Conservation (phyloP, 2,888 invertebrate genomes). For the Fabriciana adippe region DNA sequence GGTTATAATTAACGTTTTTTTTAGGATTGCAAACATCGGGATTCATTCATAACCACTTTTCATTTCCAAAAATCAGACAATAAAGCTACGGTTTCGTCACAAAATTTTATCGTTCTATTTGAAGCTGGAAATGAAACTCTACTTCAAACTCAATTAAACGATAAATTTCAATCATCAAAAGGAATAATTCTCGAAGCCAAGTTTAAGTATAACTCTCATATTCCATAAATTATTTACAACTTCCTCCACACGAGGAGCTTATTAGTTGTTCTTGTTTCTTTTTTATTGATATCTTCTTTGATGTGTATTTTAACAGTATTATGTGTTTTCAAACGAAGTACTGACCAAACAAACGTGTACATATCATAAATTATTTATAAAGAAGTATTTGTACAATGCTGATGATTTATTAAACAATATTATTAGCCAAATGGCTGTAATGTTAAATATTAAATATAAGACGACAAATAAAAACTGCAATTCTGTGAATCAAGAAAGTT, state of each 20-base stretch:
- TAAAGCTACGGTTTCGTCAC: neutral
- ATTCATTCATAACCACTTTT: no score
- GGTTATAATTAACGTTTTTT: no score
- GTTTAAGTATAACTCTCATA: constrained; percentile 22
- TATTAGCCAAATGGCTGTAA: no score
- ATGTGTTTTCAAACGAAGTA: constrained; percentile 21
- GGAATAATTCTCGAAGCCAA: constrained; percentile 20
- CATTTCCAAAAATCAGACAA: no score
- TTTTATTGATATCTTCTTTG: constrained; percentile 16
- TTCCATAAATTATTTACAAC: constrained; percentile 37
- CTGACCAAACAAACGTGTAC: constrained; percentile 1
- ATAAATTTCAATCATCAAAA: constrained; percentile 35
- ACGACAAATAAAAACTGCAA: no score
- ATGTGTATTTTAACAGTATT: constrained; percentile 18
- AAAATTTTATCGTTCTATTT: neutral
- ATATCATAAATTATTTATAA: neutral
- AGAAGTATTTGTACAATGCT: no score
- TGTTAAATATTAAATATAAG: no score
- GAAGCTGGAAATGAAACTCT: neutral
- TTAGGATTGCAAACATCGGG: no score
- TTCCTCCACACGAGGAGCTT: constrained; percentile 29
- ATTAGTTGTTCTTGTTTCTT: constrained; percentile 26
- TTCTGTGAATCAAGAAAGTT: no score
- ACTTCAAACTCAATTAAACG: constrained; percentile 14
- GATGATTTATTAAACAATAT: no score